Base-by-base conservation (phyloP, 2,888 invertebrate genomes). In the Agonopterix subpropinquella region DNA sequence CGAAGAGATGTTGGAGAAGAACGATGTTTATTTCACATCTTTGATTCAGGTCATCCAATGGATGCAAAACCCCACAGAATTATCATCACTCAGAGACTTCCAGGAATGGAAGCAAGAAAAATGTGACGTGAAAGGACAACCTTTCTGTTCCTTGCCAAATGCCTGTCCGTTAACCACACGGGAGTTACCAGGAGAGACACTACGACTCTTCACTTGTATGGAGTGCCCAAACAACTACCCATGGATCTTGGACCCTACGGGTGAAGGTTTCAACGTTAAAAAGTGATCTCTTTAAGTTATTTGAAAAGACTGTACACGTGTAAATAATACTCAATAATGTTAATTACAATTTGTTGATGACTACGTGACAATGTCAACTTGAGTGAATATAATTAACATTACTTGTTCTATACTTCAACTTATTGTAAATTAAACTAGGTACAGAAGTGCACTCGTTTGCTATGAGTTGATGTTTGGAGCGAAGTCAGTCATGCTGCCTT, bases 211-310 rank as follows among this genome's bases (percentile, higher is more conserved):
- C 90, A 97, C 97, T 49, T 97, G 97, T 83, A 96, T 97, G 95
- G 97, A 97, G 80, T 97, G 97, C 80, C 97, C 97, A 53, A 95
- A 96, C 77, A 96, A 97, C 85, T 97, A 97, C 75, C 97, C 97
- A 49, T 97, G 97, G 97, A 93, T 97, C 70, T 89, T 96, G 68
- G 97, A 97, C 87, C 97, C 97, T 57, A 97, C 97, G 70, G 97
- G 97, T 69, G 97, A 97, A 87, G 97, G 96, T 68, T 96, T 96
- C 91, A 94, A 92, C 71, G 94, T 92, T 73, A 95, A 91, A 87
- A 92, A 93, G 89, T 93, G 92, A 92, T 89, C 84, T 87, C 87
- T 81, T 65, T 79, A 84, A 74, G 67, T 75, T 80, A 80, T 75
- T 70, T 67, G 56, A 78, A 83, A 88, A 88, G 88, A 88, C 88